Conservation (phyloP, 2,797 vertebrate genomes). For the Gallirallus australis region DNA sequence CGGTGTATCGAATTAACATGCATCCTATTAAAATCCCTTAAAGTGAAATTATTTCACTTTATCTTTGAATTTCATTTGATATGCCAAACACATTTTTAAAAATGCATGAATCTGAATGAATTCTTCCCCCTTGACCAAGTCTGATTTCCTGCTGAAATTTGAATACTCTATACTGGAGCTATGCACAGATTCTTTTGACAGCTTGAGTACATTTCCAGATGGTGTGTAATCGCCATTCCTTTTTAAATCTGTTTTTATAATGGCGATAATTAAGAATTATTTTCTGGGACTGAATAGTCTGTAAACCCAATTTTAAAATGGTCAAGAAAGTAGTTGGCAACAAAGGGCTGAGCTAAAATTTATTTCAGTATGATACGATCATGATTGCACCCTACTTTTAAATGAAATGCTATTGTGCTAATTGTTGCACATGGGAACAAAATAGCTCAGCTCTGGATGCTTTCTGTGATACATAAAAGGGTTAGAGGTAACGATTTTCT, state of each 20-base stretch:
- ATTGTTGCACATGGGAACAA: neutral
- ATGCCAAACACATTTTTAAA: conserved; percentile 23
- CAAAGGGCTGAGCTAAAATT: conserved; percentile 16
- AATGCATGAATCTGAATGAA: conserved; percentile 33
- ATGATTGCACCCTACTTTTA: neutral
- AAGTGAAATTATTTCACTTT: conserved; percentile 42
- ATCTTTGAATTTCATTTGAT: conserved; percentile 40
- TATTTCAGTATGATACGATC: neutral
- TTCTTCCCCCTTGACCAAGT: conserved; percentile 42
- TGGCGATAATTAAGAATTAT: conserved; percentile 68
- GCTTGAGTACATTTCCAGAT: conserved; percentile 65
- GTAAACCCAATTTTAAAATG: conserved; percentile 31
- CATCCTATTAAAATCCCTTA: conserved; percentile 25
- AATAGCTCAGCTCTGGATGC: neutral
- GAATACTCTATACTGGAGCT: conserved; percentile 30
- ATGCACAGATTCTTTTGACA: conserved; percentile 67
- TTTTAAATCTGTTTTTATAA: conserved; percentile 75
- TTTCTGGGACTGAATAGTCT: conserved; percentile 50
- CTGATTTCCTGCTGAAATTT: conserved; percentile 49
- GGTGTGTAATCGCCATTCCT: conserved; percentile 58
- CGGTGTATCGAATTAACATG: conserved; percentile 40
- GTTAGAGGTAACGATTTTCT: neutral
- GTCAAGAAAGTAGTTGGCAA: conserved; percentile 44
- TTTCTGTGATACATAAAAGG: neutral
- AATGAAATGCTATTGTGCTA: neutral